Evolutionary conservation across 2,113 vertebrate genomes (phyloP).

Genomic region (Siphamia tubifer): DNA sequence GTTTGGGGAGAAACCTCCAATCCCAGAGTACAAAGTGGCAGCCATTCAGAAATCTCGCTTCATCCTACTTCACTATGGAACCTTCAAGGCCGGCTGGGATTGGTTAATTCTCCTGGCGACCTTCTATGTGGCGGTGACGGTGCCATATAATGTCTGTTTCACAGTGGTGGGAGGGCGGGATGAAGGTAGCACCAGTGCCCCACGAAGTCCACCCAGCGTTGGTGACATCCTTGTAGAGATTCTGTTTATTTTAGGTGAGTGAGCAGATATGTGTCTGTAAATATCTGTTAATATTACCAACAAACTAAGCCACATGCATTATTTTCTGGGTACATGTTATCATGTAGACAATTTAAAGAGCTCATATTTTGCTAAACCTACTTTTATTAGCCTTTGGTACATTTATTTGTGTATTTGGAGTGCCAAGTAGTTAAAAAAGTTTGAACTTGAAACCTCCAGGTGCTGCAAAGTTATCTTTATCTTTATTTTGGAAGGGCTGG

Average conservation of each 20-base stretch:
- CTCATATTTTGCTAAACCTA: too few species aligned
- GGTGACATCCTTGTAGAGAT: conserved; percentile 87
- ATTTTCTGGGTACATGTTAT: too few species aligned
- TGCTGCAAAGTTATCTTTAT: too few species aligned
- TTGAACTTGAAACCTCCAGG: too few species aligned
- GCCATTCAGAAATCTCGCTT: conserved; percentile 86
- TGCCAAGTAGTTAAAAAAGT: too few species aligned
- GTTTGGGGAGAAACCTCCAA: conserved; percentile 84
- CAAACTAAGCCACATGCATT: too few species aligned
- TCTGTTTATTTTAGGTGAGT: conserved; percentile 82
- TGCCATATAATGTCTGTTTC: conserved; percentile 87
- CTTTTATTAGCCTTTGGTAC: too few species aligned
- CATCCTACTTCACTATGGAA: conserved; percentile 85
- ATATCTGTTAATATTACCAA: too few species aligned
- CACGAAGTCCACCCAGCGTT: conserved; percentile 77
- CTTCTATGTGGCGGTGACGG: conserved; percentile 87
- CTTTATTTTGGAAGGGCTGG: too few species aligned
- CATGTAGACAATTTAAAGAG: too few species aligned
- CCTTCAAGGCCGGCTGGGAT: conserved; percentile 87
- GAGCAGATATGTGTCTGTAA: too few species aligned
- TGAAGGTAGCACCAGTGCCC: conserved; percentile 60
- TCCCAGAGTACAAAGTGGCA: conserved; percentile 86
- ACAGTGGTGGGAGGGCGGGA: conserved; percentile 74
- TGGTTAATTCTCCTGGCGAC: conserved; percentile 85
- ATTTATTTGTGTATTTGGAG: too few species aligned